These are phyloP conservation scores for Enteromius paludinosus DNA, from an alignment of 2,797 vertebrate genomes.

Conservation along the genomic window DNA sequence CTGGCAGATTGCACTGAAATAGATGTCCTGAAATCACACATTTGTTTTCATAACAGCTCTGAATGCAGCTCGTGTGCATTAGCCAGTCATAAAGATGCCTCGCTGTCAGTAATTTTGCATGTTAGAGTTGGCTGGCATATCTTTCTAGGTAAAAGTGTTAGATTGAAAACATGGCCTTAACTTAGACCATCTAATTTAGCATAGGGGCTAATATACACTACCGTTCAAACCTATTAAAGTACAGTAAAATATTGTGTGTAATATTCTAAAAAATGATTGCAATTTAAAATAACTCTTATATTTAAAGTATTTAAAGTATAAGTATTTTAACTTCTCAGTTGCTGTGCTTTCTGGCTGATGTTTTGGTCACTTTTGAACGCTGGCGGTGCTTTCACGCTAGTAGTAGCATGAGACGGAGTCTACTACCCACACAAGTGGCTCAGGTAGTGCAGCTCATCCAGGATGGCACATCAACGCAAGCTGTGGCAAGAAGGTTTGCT, in stretches of 20 bases:
- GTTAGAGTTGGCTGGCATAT: not conserved
- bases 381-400: too few relatives aligned
- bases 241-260: not conserved
- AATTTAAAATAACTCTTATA: not conserved
- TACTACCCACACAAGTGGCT: too few relatives aligned
- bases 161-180: not conserved
- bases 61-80: not conserved
- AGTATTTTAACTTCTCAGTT: too few relatives aligned
- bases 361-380: too few relatives aligned
- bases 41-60: slow-evolving; percentile 17
- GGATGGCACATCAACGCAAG: too few relatives aligned
- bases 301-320: too few relatives aligned
- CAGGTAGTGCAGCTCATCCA: too few relatives aligned
- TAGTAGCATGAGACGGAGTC: too few relatives aligned
- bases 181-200: not conserved
- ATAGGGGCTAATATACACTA: not conserved
- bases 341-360: too few relatives aligned
- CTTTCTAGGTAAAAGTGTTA: not conserved
- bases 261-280: not conserved
- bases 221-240: not conserved
- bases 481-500: too few relatives aligned
- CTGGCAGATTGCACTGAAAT: slow-evolving; percentile 16
- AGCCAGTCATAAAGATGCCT: not conserved
- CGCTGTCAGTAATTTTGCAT: not conserved
- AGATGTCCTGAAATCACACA: slow-evolving; percentile 1